Conservation (phyloP, 2,113 vertebrate genomes). For the Neotoma lepida region DNA sequence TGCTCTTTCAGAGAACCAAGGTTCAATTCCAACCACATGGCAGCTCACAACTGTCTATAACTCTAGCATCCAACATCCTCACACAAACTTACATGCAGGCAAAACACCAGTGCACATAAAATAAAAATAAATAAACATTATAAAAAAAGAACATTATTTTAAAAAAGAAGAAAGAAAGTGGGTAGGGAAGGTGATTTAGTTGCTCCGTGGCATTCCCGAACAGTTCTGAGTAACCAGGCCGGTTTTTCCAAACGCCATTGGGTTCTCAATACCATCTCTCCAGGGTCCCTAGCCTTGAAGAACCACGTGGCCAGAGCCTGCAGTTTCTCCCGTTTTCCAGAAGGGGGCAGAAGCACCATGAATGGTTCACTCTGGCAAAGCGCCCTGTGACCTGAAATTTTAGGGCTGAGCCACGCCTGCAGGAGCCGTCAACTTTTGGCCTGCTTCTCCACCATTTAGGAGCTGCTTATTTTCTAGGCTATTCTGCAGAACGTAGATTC, state of each 20-base stretch:
- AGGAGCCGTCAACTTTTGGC: background rate
- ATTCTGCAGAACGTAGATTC: slow-evolving; percentile 23
- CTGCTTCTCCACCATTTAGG: slow-evolving; percentile 46
- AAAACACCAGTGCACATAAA: background rate
- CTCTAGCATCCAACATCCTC: background rate
- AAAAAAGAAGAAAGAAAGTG: background rate
- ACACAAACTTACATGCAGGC: background rate
- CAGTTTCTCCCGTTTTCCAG: slow-evolving; percentile 39
- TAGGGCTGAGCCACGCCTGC: background rate
- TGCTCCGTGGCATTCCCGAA: background rate
- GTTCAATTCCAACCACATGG: background rate
- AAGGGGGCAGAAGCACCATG: slow-evolving; percentile 60
- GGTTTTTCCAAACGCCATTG: background rate
- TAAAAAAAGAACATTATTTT: background rate
- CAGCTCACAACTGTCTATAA: background rate
- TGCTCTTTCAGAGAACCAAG: background rate
- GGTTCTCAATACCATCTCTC: background rate
- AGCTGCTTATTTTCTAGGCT: slow-evolving; percentile 40
- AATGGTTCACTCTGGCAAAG: background rate
- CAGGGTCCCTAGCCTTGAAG: background rate
- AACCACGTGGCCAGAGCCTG: background rate
- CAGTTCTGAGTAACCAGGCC: slow-evolving; percentile 46
- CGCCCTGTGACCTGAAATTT: slow-evolving; percentile 52
- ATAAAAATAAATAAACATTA: background rate
- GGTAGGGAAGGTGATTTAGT: background rate